Percentiles rank a stretch among this genome's conserved stretches.
Evolutionary conservation across 2,113 vertebrate genomes (phyloP).

Genomic region (Galemys pyrenaicus): DNA sequence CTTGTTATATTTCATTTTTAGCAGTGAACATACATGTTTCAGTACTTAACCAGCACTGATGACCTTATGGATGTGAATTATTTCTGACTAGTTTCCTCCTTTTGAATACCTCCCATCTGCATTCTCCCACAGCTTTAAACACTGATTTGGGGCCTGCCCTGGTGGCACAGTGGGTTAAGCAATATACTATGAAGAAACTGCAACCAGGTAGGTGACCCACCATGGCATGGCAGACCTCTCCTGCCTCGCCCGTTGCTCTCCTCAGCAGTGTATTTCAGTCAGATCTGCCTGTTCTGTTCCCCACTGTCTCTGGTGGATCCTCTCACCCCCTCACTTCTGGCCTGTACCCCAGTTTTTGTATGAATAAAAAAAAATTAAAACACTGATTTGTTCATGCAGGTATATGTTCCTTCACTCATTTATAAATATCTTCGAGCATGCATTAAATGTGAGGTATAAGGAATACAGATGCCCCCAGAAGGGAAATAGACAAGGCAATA

Average conservation of each 20-base stretch:
- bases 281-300: too few relatives aligned
- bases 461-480: neutral
- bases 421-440: neutral
- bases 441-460: neutral
- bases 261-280: too few relatives aligned
- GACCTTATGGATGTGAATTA: neutral
- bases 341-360: too few relatives aligned
- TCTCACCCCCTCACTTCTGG: too few relatives aligned
- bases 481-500: neutral
- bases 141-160: too few relatives aligned
- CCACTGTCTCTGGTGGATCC: too few relatives aligned
- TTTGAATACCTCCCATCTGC: neutral
- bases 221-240: too few relatives aligned
- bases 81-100: neutral
- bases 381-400: neutral
- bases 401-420: neutral
- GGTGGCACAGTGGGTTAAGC: too few relatives aligned
- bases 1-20: slow-evolving; percentile 12
- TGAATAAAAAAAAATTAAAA: too few relatives aligned
- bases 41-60: neutral
- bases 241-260: too few relatives aligned
- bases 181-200: too few relatives aligned
- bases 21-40: neutral
- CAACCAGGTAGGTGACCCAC: too few relatives aligned
- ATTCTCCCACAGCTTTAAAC: neutral